These are phyloP conservation scores for Ophraella communa DNA, from an alignment of 2,888 invertebrate species.

Conservation along the genomic window DNA sequence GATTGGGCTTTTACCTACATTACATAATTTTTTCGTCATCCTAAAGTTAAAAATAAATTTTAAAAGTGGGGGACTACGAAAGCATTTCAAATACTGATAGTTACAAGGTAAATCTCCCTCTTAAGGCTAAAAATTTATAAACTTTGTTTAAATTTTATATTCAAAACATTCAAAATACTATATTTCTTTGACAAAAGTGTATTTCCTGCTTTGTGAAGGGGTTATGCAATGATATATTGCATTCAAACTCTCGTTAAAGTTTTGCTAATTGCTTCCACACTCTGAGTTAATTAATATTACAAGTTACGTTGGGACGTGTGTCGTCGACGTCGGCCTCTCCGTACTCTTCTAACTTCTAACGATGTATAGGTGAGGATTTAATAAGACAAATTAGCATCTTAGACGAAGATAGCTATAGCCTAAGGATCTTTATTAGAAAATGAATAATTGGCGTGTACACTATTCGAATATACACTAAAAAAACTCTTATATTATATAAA, in stretches of 20 bases:
- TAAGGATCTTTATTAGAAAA: constrained; percentile 4
- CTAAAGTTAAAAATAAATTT: too few relatives aligned
- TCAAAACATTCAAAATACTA: neutral
- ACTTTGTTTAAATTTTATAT: neutral
- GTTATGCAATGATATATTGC: constrained; percentile 24
- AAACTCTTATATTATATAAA: neutral
- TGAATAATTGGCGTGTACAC: constrained; percentile 19
- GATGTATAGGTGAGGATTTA: constrained; percentile 28
- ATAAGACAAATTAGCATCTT: constrained; percentile 28
- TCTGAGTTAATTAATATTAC: constrained; percentile 29
- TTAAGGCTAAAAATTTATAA: too few relatives aligned
- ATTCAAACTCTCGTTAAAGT: constrained; percentile 32
- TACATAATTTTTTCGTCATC: too few relatives aligned
- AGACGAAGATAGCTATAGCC: constrained; percentile 4
- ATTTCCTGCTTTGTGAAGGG: neutral
- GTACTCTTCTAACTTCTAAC: constrained; percentile 18
- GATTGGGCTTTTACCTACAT: too few relatives aligned
- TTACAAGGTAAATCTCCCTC: neutral
- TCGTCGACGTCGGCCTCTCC: neutral
- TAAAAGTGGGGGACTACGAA: too few relatives aligned
- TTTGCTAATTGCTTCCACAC: constrained; percentile 31
- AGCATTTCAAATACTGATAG: too few relatives aligned
- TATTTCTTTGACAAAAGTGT: neutral
- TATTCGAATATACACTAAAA: constrained; percentile 8
- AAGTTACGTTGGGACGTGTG: constrained; percentile 17